Base-by-base conservation (phyloP, 1,140 invertebrate species). In the Solenopsis fugax region DNA sequence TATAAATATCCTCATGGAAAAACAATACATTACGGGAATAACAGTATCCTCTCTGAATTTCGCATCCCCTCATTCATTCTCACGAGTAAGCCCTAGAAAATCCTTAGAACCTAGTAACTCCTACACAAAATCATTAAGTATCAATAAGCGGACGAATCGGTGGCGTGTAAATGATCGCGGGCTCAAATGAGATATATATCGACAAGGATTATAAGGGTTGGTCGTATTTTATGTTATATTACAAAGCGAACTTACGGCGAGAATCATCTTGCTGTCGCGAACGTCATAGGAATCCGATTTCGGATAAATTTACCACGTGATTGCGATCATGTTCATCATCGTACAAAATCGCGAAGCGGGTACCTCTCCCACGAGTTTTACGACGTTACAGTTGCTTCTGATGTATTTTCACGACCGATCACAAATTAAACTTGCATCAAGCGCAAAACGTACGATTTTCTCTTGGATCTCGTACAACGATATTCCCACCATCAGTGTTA, bases 181-280 rank as follows among this genome's bases (percentile, higher is more conserved):
- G n/a, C 21, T 58, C 52, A 52, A 88, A 88, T 67, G 67, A 88
- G 75, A 80, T 62, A 67, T 71, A 88, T 69, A 65, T 60, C 21
- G 41, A n/a, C 4, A 29, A 4, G 86, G 80, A 76, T 89, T 89
- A 89, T 37, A 73, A 89, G 82, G 87, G 72, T 73, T 75, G 21
- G 60, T 45, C 75, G 60, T 86, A 88, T 88, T 89, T 86, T 78
- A 88, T 16, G 54, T 45, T 56, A 54, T n/a, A 21, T 41, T 45
- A 45, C n/a, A 48, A 13, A 21, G n/a, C 4, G 13, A 24, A 41
- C n/a, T 67, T 81, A 58, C 54, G 21, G 65, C 24, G 72, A 77
- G 64, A 69, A 56, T 48, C 69, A 45, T 52, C 29, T 54, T 54
- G 13, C 34, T 45, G 21, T 18, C 45, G 18, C 24, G 48, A 71